Evolutionary conservation across 2,888 invertebrate species (phyloP), one percentile per base, ranked within the genome.

Genomic region (Macrophya annulata): DNA sequence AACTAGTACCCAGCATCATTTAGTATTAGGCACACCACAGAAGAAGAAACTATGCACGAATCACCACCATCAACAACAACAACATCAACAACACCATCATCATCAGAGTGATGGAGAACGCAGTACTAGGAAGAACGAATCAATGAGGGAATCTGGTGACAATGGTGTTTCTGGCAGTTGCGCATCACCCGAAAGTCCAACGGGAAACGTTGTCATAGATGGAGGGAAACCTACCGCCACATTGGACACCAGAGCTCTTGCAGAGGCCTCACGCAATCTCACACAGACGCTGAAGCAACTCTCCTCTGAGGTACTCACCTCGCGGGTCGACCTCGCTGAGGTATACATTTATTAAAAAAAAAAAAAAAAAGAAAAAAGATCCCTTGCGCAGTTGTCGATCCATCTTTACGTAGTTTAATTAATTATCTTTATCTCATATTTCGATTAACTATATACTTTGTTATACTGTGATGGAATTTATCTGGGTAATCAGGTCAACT

Each of bases 211-310:
- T 90, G 92, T 21, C 85, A 94, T 93, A 12, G 71, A 85, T 85
- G 94, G 55, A 48, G 31, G 85, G 84, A 68, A 84, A 85, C 87
- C 89, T 9, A 87, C 94, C 84, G 94, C 95, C 45, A 92, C 94
- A 12, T 91, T 95, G 85, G 97, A 97, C 91, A 96, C 97, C 25
- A 95, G 96, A 90, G 97, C 97, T 81, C 95, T 99, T 72, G 96
- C 98, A 87, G 98, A 98, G 93, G 98, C 98, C 15, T 98, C 98
- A 37, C 96, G 98, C 90, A 98, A 98, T 94, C 95, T 99, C 88
- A 98, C 98, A 85, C 98, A 98, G 93, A 98, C 98, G 84, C 94
- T 99, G 85, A 97, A 98, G 92, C 97, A 98, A 93, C 95, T 98
- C 85, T 98, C 98, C 85, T 98, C 98, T 89, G 98, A 98, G 94